These are phyloP conservation scores for Tapirus indicus DNA, from an alignment of 2,797 vertebrate species.

Conservation along the genomic window DNA sequence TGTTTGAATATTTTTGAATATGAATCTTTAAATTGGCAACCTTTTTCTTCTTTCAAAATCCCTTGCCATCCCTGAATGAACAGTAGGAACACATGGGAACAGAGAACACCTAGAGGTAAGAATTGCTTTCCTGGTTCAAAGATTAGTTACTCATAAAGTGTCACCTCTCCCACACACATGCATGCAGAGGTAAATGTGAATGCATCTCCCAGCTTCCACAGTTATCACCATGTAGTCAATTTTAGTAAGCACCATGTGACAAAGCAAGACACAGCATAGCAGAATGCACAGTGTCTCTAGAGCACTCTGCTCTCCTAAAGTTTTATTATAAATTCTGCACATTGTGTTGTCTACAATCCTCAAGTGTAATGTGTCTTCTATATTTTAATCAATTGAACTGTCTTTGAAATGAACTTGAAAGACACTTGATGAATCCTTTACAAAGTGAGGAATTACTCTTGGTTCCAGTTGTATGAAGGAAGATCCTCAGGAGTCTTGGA, in stretches of 20 bases:
- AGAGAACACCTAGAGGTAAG: neutral
- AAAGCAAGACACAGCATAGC: neutral
- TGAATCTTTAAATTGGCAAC: neutral
- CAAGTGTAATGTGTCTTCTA: neutral
- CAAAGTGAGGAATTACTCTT: neutral
- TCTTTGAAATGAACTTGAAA: neutral
- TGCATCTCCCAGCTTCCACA: neutral
- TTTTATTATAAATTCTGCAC: neutral
- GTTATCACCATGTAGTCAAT: neutral
- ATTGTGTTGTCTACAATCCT: neutral
- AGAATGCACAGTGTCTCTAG: neutral
- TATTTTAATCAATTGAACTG: neutral
- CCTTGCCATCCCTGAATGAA: neutral
- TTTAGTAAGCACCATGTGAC: neutral
- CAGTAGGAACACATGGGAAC: neutral
- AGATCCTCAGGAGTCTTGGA: neutral
- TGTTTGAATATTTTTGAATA: neutral
- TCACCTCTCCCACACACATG: neutral
- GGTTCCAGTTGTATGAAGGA: neutral
- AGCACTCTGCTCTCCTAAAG: neutral
- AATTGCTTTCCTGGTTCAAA: neutral
- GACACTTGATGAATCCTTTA: neutral
- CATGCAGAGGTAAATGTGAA: neutral
- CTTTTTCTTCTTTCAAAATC: neutral
- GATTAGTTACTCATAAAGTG: neutral